Conservation (phyloP, 2,797 vertebrate genomes). For the Sebastes umbrosus region DNA sequence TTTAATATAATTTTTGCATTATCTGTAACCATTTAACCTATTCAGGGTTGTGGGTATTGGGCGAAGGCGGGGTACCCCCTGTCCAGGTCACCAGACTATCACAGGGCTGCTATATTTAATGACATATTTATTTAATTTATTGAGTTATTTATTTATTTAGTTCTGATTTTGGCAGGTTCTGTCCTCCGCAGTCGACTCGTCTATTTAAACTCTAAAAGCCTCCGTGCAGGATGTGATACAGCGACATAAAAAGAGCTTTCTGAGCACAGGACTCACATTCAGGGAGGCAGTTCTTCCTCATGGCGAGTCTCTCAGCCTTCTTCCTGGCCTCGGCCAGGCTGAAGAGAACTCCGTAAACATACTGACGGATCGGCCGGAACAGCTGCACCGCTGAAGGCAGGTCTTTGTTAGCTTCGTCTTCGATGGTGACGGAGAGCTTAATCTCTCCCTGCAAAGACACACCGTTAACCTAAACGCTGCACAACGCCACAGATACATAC, state of each 20-base stretch:
- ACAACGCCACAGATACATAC: neutral
- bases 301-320: slow-evolving; percentile 92
- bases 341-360: slow-evolving; percentile 97
- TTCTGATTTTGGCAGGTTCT: too few species aligned
- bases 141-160: too few species aligned
- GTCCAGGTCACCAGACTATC: too few species aligned
- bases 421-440: slow-evolving; percentile 95
- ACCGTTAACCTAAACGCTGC: slow-evolving; percentile 5
- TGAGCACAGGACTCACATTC: slow-evolving; percentile 83
- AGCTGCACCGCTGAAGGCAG: slow-evolving; percentile 95
- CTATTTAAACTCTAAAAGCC: too few species aligned
- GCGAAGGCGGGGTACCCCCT: too few species aligned
- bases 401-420: slow-evolving; percentile 98
- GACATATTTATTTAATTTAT: too few species aligned
- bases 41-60: too few species aligned
- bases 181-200: too few species aligned
- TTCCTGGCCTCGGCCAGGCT: slow-evolving; percentile 95
- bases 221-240: neutral
- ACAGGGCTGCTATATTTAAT: too few species aligned
- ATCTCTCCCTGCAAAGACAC: slow-evolving; percentile 89
- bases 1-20: too few species aligned
- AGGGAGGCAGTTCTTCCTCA: slow-evolving; percentile 92
- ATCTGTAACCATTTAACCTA: too few species aligned
- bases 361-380: slow-evolving; percentile 93
- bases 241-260: too few species aligned